Evolutionary conservation across 2,888 invertebrate species (phyloP).

Genomic region (Biston betularia): DNA sequence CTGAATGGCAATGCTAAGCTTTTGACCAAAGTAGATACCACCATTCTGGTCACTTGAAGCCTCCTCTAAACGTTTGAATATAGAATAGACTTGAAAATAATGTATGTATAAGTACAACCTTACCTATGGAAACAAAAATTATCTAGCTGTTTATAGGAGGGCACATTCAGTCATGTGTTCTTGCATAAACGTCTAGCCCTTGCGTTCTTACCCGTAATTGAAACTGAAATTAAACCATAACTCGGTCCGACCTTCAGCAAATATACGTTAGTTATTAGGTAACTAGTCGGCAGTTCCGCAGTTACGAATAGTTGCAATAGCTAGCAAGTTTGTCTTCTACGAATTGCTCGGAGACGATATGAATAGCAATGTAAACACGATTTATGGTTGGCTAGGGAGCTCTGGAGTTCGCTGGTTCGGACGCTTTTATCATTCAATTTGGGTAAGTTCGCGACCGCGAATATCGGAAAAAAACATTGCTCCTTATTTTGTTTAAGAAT

Average conservation of each 20-base stretch:
- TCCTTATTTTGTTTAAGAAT: constrained; percentile 2
- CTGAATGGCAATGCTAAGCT: too few relatives aligned
- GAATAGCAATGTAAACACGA: constrained; percentile 44
- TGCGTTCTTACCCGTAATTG: constrained; percentile 21
- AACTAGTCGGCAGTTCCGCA: constrained; percentile 25
- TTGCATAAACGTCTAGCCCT: neutral
- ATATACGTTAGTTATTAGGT: constrained; percentile 33
- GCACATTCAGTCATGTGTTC: neutral
- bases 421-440: constrained; percentile 45
- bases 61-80: too few relatives aligned
- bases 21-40: too few relatives aligned
- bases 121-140: neutral
- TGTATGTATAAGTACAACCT: too few relatives aligned
- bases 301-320: constrained; percentile 30
- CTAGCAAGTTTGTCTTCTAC: constrained; percentile 42
- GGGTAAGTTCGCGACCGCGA: constrained; percentile 30
- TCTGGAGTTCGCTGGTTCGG: constrained; percentile 26
- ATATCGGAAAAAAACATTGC: constrained; percentile 14
- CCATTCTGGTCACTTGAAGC: too few relatives aligned
- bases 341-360: constrained; percentile 42
- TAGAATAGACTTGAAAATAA: too few relatives aligned
- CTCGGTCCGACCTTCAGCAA: constrained; percentile 22
- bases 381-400: constrained; percentile 34
- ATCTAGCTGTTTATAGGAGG: neutral
- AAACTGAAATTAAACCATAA: constrained; percentile 28